phyloP scores from a whole-genome alignment of 2,797 vertebrate genomes.

The Meda fulgida region DNA sequence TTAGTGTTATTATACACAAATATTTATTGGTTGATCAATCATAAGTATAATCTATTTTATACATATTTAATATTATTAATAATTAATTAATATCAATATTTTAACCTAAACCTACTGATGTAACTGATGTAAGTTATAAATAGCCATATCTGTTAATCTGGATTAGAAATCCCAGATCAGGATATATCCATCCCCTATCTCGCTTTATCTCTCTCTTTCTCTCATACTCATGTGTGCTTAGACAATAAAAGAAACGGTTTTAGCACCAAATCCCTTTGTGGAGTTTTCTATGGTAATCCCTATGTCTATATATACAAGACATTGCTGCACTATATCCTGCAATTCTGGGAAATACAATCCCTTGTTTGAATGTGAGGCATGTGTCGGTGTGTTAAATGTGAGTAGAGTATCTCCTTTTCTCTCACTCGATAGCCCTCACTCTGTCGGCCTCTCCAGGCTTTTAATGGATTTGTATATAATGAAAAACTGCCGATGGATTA shows the following conservation, averaged over 20 bases:
- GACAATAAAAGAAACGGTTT: conserved; percentile 28
- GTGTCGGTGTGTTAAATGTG: conserved; percentile 24
- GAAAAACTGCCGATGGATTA: conserved; percentile 56
- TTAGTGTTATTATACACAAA: background rate
- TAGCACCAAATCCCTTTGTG: conserved; percentile 38
- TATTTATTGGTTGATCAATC: background rate
- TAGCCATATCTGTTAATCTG: conserved; percentile 45
- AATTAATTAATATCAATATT: background rate
- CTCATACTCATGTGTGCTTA: conserved; percentile 14
- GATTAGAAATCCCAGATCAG: conserved; percentile 40
- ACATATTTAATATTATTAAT: too few relatives aligned
- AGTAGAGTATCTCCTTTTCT: background rate
- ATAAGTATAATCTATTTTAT: too few relatives aligned
- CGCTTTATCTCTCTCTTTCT: conserved; percentile 9
- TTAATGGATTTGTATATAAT: conserved; percentile 58
- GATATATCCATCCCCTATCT: background rate
- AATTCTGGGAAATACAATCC: conserved; percentile 29
- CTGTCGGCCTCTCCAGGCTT: conserved; percentile 33
- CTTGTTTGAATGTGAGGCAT: conserved; percentile 17
- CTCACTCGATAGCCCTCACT: conserved; percentile 6
- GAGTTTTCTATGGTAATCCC: conserved; percentile 37
- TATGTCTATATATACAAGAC: conserved; percentile 28
- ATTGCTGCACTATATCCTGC: conserved; percentile 30
- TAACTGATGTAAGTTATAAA: conserved; percentile 23
- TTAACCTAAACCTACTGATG: background rate